These are phyloP conservation scores for Rhagium mordax DNA, from an alignment of 2,888 invertebrate genomes.

Conservation along the genomic window DNA sequence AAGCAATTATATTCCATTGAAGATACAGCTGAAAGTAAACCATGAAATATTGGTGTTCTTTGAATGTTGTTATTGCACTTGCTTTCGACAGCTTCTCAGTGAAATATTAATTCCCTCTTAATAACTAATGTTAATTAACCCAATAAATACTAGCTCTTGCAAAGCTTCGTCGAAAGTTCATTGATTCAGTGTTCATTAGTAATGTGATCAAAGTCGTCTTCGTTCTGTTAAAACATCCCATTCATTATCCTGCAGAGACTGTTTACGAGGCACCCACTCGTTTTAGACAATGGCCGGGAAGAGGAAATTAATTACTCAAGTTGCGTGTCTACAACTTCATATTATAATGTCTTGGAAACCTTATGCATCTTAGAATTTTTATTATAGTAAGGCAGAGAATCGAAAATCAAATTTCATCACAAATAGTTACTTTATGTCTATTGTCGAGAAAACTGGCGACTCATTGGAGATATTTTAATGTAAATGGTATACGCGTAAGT, in stretches of 20 bases:
- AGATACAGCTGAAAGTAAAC: no score
- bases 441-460: no score
- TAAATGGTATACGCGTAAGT: no score
- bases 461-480: no score
- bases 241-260: conserved; percentile 4
- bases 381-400: background rate
- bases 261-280: background rate
- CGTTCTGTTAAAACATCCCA: conserved; percentile 8
- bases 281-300: conserved; percentile 7
- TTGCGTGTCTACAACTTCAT: conserved; percentile 9
- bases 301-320: conserved; percentile 14
- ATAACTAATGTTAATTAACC: background rate
- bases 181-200: conserved; percentile 1
- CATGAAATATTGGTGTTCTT: no score
- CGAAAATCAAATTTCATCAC: no score
- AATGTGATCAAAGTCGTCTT: conserved; percentile 5
- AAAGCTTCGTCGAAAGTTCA: background rate
- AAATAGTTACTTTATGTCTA: no score
- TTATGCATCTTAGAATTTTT: background rate
- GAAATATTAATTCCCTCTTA: background rate
- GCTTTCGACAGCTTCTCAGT: background rate
- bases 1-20: no score
- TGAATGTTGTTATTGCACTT: background rate
- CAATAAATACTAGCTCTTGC: background rate
- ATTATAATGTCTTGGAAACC: background rate